Base-by-base conservation (phyloP, 2,888 invertebrate genomes). In the Eucera pruinosa region DNA sequence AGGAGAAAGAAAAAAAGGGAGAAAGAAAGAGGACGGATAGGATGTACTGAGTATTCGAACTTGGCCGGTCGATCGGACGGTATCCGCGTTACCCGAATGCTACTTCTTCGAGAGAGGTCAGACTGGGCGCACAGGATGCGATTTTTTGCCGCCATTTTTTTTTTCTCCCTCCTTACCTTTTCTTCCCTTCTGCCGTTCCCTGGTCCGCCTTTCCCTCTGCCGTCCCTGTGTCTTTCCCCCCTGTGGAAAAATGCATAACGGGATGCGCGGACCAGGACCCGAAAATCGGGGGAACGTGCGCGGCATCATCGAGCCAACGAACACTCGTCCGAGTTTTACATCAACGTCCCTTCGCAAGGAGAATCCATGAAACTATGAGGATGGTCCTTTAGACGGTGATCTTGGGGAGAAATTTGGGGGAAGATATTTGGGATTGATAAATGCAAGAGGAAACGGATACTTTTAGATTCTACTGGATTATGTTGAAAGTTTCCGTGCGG, bases 191-290 rank as follows among this genome's bases (percentile, higher is more conserved):
- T 36, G 7, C 39, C 33, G 58, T n/a, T 39, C 23, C 2, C 15
- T n/a, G n/a, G 48, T 13, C 20, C 41, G 23, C 68, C 45, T 52
- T 54, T 58, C 45, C 66, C 9, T 23, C 15, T n/a, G 6, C 23
- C 0, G 4, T 4, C 55, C 15, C 39, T 39, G 15, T 39, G 54
- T 18, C 18, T 30, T 65, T 55, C 72, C 36, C 33, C 64, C 57
- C 50, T 18, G 36, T 57, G 77, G 61, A 71, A 85, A 86, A 87
- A 88, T 83, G 82, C 79, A 80, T 87, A 87, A 88, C 87, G 87
- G 87, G 81, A 87, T 58, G 71, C 66, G 68, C 61, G 61, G 36
- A 55, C 62, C 70, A 15, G 67, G 65, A 33, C 15, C 57, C 55
- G 39, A 73, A 74, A 75, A 62, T 50, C 60, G 55, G 77, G 66